Evolutionary conservation across 2,888 invertebrate genomes (phyloP), one percentile per base, ranked within the genome.

Genomic region (Strigamia maritima): DNA sequence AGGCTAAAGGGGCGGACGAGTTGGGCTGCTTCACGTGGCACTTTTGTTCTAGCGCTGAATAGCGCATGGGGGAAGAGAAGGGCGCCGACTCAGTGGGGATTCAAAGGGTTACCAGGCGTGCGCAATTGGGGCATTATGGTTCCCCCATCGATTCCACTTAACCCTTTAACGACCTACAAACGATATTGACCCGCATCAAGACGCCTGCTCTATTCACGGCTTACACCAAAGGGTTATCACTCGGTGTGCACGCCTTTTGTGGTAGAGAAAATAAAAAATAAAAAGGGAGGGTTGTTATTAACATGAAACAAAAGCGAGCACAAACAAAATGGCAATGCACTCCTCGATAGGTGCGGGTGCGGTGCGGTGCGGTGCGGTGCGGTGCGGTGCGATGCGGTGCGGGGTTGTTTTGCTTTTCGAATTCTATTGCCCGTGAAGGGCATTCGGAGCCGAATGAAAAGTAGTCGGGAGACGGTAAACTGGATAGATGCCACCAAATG

Each of bases 131-230:
- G 77, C 77, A 77, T 77, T 77, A 77, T 54, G 54, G 77, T 54
- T 77, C 77, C 77, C 77, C 54, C 77, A 44, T 54, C 44, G 77
- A 77, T 77, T 77, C 77, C 77, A 77, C 77, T 77, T 77, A 77
- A 77, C 77, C 77, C 77, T 77, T 77, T 77, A 77, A 77, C 54
- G 77, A 77, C 77, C 77, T 77, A 77, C 77, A 77, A 77, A 77
- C 77, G 77, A 77, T 77, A 77, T 77, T 77, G 77, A 77, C 77
- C 38, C 54, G 35, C 49, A 35, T 77, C 77, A 54, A 28, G 54
- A 54, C 77, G 77, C 35, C 77, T 26, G 19, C n/a, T 26, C 77
- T 54, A 77, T 77, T 77, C 77, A 77, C 54, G 24, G 76, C 35
- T 54, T 54, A 54, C 54, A 54, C 75, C 75, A 74, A 74, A 74